phyloP scores from a whole-genome alignment of 2,113 vertebrate genomes.

The Salvelinus namaycush region DNA sequence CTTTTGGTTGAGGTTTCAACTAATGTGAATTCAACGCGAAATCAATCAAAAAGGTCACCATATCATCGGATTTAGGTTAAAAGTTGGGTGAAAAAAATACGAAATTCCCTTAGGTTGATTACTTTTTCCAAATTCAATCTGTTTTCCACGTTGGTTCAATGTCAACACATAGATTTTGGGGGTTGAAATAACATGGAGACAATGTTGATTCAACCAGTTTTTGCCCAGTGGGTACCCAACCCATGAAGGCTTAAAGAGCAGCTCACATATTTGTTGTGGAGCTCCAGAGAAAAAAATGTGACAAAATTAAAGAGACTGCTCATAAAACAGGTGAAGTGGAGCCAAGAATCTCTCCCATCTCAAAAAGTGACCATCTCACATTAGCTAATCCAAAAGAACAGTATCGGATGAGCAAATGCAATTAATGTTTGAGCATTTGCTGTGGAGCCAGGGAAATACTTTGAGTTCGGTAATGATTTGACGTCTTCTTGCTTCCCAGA shows the following conservation, averaged over 20 bases:
- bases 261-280: constrained; percentile 8
- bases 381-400: constrained; percentile 36
- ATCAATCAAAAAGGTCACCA: too few species aligned
- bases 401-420: constrained; percentile 36
- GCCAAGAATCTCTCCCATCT: constrained; percentile 28
- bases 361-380: constrained; percentile 41
- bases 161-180: too few species aligned
- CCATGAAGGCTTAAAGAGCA: not conserved
- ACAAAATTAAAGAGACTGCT: constrained; percentile 30
- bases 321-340: constrained; percentile 6
- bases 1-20: too few species aligned
- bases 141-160: too few species aligned
- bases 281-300: not conserved
- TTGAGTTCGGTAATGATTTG: constrained; percentile 34
- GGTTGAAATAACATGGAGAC: too few species aligned
- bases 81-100: too few species aligned
- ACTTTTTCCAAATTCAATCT: too few species aligned
- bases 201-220: too few species aligned
- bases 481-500: constrained; percentile 33
- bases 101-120: too few species aligned
- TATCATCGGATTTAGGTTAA: too few species aligned
- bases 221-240: not conserved
- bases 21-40: too few species aligned
- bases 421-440: constrained; percentile 49
- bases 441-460: constrained; percentile 30